phyloP scores from a whole-genome alignment of 2,888 invertebrate genomes.

The Pemphredon lugubris region DNA sequence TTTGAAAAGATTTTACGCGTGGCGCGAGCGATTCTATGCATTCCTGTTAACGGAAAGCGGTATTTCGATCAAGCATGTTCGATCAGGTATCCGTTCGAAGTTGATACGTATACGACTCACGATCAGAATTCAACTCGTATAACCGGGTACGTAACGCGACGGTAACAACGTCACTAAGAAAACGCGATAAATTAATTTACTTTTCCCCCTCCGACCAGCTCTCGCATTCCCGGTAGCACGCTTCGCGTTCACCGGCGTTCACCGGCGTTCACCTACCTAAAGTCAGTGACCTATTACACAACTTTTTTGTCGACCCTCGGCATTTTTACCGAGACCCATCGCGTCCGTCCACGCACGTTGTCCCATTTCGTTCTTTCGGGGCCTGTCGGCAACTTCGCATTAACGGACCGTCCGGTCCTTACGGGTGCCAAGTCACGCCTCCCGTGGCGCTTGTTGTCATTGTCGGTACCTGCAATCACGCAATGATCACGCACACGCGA shows the following conservation, averaged over 20 bases:
- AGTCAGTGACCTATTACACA: conserved; percentile 43
- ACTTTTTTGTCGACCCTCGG: conserved; percentile 14
- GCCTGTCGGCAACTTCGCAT: conserved; percentile 75
- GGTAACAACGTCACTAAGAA: too few species aligned
- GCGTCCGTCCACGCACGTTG: conserved; percentile 28
- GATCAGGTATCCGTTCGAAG: too few species aligned
- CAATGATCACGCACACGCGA: conserved; percentile 68
- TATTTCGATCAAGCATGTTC: too few species aligned
- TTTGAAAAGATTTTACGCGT: too few species aligned
- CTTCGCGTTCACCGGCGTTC: neutral
- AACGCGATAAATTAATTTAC: too few species aligned
- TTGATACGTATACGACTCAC: too few species aligned
- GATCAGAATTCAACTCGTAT: too few species aligned
- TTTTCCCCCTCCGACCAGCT: too few species aligned
- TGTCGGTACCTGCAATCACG: conserved; percentile 73
- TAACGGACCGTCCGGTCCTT: conserved; percentile 50
- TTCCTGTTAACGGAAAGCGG: too few species aligned
- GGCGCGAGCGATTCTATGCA: too few species aligned
- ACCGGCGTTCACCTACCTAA: neutral
- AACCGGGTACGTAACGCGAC: too few species aligned
- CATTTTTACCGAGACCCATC: conserved; percentile 8
- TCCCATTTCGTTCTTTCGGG: conserved; percentile 51
- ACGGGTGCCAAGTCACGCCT: conserved; percentile 77
- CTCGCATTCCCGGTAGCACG: neutral
- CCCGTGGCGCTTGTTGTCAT: conserved; percentile 79